Conservation (phyloP, 2,113 vertebrate species). For the Phaetusa simplex region DNA sequence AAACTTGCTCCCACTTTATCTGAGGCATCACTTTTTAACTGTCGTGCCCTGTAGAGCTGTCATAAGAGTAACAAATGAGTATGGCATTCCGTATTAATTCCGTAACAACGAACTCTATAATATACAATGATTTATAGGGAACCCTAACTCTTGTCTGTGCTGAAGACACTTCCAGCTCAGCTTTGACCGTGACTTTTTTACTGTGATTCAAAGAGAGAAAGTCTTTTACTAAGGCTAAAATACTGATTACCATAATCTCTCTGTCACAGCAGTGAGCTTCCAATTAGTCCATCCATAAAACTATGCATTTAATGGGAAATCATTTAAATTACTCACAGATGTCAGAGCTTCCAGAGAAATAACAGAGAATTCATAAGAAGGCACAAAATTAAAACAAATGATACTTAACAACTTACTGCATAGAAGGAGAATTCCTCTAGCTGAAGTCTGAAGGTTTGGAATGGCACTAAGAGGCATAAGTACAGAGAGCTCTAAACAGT, state of each 20-base stretch:
- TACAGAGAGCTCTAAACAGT: background rate
- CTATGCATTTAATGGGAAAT: background rate
- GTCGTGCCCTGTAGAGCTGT: background rate
- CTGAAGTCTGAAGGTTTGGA: background rate
- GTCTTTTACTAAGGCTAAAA: background rate
- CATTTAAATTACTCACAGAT: background rate
- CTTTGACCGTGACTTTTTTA: background rate
- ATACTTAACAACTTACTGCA: background rate
- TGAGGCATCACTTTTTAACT: background rate
- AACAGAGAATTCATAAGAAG: background rate
- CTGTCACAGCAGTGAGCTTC: background rate
- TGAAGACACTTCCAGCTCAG: background rate
- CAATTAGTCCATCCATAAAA: background rate
- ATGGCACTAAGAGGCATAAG: background rate
- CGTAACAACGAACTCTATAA: background rate
- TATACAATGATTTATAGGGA: background rate
- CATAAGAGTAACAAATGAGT: background rate
- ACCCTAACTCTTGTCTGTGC: background rate
- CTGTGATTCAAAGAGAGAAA: background rate
- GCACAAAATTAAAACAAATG: background rate
- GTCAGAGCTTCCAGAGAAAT: background rate
- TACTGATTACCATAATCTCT: background rate
- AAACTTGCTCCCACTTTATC: background rate
- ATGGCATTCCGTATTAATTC: background rate
- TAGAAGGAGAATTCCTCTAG: background rate